A percentile compares a stretch with the other conserved stretches of the same genome.
phyloP scores from a whole-genome alignment of 1,140 invertebrate species.

The Temnothorax nylanderi region DNA sequence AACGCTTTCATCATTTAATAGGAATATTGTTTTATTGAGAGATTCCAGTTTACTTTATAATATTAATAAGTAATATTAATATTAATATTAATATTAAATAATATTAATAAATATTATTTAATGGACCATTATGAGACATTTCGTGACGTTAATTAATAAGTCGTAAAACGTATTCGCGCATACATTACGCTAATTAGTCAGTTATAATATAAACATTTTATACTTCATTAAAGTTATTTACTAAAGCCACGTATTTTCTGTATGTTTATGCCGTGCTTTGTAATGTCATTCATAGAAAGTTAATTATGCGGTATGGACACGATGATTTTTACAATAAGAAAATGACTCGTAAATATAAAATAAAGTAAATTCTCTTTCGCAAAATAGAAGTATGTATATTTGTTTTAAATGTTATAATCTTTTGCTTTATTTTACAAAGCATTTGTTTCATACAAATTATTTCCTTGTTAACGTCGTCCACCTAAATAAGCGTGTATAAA shows the following conservation, averaged over 20 bases:
- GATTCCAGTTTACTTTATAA: background rate
- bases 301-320: background rate
- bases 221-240: background rate
- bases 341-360: background rate
- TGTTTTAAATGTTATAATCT: background rate
- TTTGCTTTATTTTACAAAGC: background rate
- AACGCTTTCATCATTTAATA: background rate
- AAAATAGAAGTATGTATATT: background rate
- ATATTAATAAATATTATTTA: background rate
- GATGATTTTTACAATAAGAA: background rate
- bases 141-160: background rate
- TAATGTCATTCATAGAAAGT: background rate
- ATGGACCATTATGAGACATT: background rate
- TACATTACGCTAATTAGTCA: background rate
- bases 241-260: background rate
- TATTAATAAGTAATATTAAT: background rate
- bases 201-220: background rate
- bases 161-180: background rate
- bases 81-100: no score
- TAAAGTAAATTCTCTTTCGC: background rate
- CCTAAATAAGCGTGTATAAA: background rate
- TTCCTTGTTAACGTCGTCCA: background rate
- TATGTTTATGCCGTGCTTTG: background rate
- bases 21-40: background rate
- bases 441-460: slow-evolving; percentile 21